Evolutionary conservation across 2,888 invertebrate species (phyloP), one percentile per base, ranked within the genome.

Genomic region (Philereme transversata): DNA sequence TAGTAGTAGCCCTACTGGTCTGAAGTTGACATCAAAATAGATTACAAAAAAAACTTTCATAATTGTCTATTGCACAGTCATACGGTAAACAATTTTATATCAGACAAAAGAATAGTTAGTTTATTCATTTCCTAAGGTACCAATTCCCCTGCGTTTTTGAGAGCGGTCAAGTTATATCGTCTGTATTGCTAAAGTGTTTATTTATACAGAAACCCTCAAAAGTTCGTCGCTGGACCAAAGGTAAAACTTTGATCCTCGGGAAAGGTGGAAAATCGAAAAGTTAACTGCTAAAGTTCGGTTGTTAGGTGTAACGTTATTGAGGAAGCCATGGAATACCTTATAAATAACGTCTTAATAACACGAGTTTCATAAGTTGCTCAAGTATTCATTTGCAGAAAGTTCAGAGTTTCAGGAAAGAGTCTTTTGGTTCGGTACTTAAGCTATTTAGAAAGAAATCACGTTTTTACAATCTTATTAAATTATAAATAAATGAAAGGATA

Each of bases 221-320:
- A 57, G 46, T 57, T 44, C 4, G 22, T 40, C 34, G 48, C 49
- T 51, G 51, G 38, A 33, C 55, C 60, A 35, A 43, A 45, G 51
- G 52, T 51, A 62, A 69, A 78, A 72, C 71, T 78, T 71, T 64
- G 67, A 73, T 70, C 74, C 69, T 48, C 41, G 64, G 62, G 63
- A 69, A 62, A 76, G 74, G 72, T 76, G 73, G 74, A 75, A 74
- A 79, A 77, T 77, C 75, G 71, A 73, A 74, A 75, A 69, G 75
- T 70, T 61, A 68, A 77, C 71, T 72, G 72, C 66, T 51, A 64
- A 77, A 78, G 69, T 77, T 78, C 60, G 67, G 69, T 69, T 72
- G 73, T 75, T 74, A 72, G 68, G 49, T 58, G 56, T 59, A 63
- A 63, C 50, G 52, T 59, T 59, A 63, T 63, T 52, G 59, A 56